Evolutionary conservation across 2,113 vertebrate species (phyloP), one percentile per base, ranked within the genome.

Genomic region (Mesoclemmys tuberculata): DNA sequence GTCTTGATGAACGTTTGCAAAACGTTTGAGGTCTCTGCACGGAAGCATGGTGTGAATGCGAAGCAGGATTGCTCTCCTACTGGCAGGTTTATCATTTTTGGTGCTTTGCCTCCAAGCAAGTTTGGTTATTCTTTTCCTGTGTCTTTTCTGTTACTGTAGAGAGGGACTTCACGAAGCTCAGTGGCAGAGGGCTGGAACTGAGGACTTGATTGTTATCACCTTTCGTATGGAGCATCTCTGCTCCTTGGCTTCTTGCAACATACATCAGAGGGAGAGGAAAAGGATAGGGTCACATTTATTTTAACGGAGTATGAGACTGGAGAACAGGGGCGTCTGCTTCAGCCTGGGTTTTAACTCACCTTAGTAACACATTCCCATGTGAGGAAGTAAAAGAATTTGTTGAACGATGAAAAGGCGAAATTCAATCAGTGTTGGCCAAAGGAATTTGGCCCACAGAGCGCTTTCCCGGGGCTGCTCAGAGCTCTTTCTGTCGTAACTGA

Each of bases 371-470:
- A 55, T 77, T 97, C 35, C 82, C 82, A 80, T 80, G 90, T n/a
- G 94, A 96, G 92, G 95, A 97, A 93, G 87, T 93, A 90, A 95
- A 96, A 95, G 94, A 96, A 81, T 9, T 90, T 96, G 91, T 96
- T 5, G 0, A 92, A 81, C 82, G 90, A 90, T 94, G 89, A 91
- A 95, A 97, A 95, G 94, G 78, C 12, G 82, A 97, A 97, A 96
- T 94, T 75, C 1, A 81, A 87, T 92, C 96, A 86, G 84, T 91
- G 78, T 85, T 89, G 97, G 89, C 80, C 89, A 88, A 87, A 96
- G 89, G 91, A 97, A 94, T 96, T 90, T 91, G 90, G 96, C 95
- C 93, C 92, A 93, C 93, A 91, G 91, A 97, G 84, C 88, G 75
- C 91, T 96, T 98, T 97, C 93, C 94, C 94, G 91, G 94, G 96